These are phyloP conservation scores for Cerastoderma edule DNA, from an alignment of 2,888 invertebrate species.

Conservation along the genomic window DNA sequence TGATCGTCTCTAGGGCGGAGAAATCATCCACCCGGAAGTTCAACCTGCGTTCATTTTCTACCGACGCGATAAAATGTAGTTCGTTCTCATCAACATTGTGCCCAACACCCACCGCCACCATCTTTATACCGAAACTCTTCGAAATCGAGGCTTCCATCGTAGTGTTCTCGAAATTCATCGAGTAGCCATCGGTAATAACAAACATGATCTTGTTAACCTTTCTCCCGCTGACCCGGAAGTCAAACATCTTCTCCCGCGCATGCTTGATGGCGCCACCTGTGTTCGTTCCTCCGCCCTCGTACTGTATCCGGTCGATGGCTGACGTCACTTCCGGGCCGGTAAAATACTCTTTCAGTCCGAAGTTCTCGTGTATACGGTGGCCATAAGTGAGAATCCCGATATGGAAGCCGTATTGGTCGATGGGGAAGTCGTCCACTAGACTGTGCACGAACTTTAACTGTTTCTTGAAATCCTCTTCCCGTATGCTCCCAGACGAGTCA, in stretches of 20 bases:
- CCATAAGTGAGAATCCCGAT: slow-evolving; percentile 61
- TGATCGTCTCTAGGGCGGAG: slow-evolving; percentile 63
- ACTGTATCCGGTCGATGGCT: slow-evolving; percentile 43
- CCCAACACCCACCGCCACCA: slow-evolving; percentile 66
- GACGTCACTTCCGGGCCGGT: slow-evolving; percentile 28
- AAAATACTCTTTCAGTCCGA: slow-evolving; percentile 43
- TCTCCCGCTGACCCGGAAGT: slow-evolving; percentile 57
- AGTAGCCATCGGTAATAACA: slow-evolving; percentile 74
- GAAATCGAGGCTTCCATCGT: slow-evolving; percentile 48
- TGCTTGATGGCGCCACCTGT: slow-evolving; percentile 55
- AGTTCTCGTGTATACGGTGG: slow-evolving; percentile 33
- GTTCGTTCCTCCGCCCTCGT: slow-evolving; percentile 50
- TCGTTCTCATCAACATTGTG: slow-evolving; percentile 61
- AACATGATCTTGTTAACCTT: slow-evolving; percentile 66
- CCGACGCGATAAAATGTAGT: slow-evolving; percentile 66
- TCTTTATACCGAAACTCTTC: slow-evolving; percentile 51
- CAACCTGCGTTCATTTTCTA: slow-evolving; percentile 59
- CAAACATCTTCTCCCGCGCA: slow-evolving; percentile 55
- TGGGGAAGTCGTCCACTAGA: slow-evolving; percentile 62
- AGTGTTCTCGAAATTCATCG: slow-evolving; percentile 44
- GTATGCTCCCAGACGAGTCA: slow-evolving; percentile 68
- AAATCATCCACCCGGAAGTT: slow-evolving; percentile 72
- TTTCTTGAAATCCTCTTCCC: slow-evolving; percentile 64
- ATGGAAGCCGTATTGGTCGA: slow-evolving; percentile 57
- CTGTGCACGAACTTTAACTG: slow-evolving; percentile 69